These are phyloP conservation scores for Aldrovandia affinis DNA, from an alignment of 2,797 vertebrate genomes.

Conservation along the genomic window DNA sequence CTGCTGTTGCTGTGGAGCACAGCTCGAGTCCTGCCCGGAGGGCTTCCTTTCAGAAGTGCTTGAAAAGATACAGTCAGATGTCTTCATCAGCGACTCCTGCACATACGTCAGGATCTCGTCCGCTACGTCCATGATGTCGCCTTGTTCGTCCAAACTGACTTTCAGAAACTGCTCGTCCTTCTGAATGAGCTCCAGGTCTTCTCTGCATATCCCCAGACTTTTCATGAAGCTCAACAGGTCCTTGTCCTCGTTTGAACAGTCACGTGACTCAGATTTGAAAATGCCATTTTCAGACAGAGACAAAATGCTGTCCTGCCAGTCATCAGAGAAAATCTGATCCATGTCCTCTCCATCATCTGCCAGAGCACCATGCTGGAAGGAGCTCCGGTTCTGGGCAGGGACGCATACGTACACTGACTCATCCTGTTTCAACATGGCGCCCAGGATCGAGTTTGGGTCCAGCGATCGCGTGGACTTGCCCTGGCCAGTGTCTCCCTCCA, in stretches of 20 bases:
- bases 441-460: constrained; percentile 72
- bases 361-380: constrained; percentile 51
- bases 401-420: constrained; percentile 75
- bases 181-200: constrained; percentile 72
- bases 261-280: constrained; percentile 64
- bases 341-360: constrained; percentile 54
- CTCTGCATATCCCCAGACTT: constrained; percentile 74
- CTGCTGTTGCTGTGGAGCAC: constrained; percentile 45
- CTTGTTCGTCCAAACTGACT: constrained; percentile 65
- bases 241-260: constrained; percentile 65
- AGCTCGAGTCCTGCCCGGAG: constrained; percentile 58
- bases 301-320: constrained; percentile 62
- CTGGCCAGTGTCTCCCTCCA: constrained; percentile 54
- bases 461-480: constrained; percentile 53
- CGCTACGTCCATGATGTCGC: constrained; percentile 68
- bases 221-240: constrained; percentile 81
- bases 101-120: constrained; percentile 79
- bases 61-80: constrained; percentile 64
- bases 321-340: constrained; percentile 39
- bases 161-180: constrained; percentile 77
- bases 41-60: constrained; percentile 56
- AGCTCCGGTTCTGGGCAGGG: constrained; percentile 62
- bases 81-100: constrained; percentile 74
- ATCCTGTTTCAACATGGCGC: constrained; percentile 72
- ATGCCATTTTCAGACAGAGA: constrained; percentile 58